phyloP scores from a whole-genome alignment of 2,888 invertebrate genomes.

The Drosophila vallismaia region DNA sequence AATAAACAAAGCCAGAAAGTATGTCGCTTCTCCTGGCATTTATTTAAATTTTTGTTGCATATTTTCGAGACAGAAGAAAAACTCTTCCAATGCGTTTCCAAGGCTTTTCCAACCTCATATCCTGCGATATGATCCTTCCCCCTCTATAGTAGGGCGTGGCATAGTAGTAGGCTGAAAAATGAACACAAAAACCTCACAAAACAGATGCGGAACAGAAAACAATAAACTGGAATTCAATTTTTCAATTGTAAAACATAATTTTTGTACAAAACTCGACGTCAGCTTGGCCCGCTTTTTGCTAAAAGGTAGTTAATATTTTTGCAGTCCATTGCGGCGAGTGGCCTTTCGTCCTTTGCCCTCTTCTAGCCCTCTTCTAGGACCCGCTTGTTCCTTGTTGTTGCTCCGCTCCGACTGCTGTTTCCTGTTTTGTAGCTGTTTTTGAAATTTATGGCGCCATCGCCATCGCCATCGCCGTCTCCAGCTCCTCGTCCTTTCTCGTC shows the following conservation, averaged over 20 bases:
- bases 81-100: no score
- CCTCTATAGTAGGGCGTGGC: not conserved
- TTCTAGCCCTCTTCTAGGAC: no score
- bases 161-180: slow-evolving; percentile 57
- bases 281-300: slow-evolving; percentile 56
- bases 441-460: slow-evolving; percentile 79
- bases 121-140: not conserved
- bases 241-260: slow-evolving; percentile 80
- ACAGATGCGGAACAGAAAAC: slow-evolving; percentile 45
- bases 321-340: slow-evolving; percentile 48
- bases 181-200: slow-evolving; percentile 32
- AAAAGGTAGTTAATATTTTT: slow-evolving; percentile 74
- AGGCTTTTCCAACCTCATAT: not conserved
- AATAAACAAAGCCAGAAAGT: no score
- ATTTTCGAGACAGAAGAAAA: no score
- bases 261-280: slow-evolving; percentile 72
- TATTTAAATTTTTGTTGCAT: no score
- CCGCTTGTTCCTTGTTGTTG: slow-evolving; percentile 39
- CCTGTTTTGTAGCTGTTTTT: slow-evolving; percentile 63
- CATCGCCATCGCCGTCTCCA: slow-evolving; percentile 27
- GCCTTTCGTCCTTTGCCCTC: not conserved
- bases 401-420: slow-evolving; percentile 64
- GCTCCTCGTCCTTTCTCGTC: slow-evolving; percentile 41
- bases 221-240: slow-evolving; percentile 81
- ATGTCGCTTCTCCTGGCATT: no score